Evolutionary conservation across 2,113 vertebrate species (phyloP).

Genomic region (Scomber japonicus): DNA sequence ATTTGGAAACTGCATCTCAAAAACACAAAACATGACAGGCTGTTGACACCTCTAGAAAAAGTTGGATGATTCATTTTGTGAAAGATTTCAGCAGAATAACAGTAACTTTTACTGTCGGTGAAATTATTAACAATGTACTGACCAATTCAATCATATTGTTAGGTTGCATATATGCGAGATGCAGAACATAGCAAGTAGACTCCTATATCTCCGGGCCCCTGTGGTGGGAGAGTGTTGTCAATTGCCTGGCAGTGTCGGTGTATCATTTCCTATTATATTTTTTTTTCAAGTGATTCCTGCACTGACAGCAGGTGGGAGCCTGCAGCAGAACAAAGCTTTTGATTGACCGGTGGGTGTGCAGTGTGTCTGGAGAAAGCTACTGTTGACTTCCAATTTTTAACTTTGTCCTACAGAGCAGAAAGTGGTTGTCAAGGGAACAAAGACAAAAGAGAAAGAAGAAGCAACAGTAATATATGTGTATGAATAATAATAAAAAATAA

Average conservation of each 20-base stretch:
- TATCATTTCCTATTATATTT: slow-evolving; percentile 3
- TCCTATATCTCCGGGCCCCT: not conserved
- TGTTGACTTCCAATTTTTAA: slow-evolving; percentile 57
- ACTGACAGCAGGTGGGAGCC: slow-evolving; percentile 33
- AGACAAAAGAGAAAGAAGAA: slow-evolving; percentile 20
- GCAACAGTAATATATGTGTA: not conserved
- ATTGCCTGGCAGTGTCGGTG: not conserved
- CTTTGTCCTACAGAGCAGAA: slow-evolving; percentile 59
- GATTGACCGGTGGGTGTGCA: slow-evolving; percentile 40
- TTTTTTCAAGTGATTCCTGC: not conserved
- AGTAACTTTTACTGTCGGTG: not conserved
- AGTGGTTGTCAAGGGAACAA: slow-evolving; percentile 66
- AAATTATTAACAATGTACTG: slow-evolving; percentile 12
- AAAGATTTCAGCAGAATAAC: not conserved
- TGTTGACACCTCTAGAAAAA: too few relatives aligned
- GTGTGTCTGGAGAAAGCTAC: slow-evolving; percentile 34
- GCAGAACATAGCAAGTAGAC: slow-evolving; percentile 26
- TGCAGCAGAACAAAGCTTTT: slow-evolving; percentile 25
- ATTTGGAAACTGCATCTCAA: too few relatives aligned
- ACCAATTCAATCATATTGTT: slow-evolving; percentile 24
- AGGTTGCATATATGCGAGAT: slow-evolving; percentile 23
- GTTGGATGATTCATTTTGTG: not conserved
- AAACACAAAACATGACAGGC: too few relatives aligned
- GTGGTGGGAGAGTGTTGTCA: slow-evolving; percentile 8
- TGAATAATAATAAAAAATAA: not conserved